Evolutionary conservation across 2,797 vertebrate species (phyloP).

Genomic region (Girardinus metallicus): DNA sequence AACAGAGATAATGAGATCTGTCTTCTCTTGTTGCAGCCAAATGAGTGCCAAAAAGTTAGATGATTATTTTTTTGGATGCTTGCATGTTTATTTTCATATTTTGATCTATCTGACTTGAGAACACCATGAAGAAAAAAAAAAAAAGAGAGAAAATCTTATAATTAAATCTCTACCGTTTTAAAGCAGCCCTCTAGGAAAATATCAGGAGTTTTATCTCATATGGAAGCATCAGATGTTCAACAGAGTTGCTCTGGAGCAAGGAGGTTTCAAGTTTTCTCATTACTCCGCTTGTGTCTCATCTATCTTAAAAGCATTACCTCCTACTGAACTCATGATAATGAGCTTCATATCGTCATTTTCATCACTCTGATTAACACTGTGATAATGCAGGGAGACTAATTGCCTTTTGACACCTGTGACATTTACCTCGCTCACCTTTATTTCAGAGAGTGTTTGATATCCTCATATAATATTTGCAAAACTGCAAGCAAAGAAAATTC

Average conservation of each 20-base stretch:
- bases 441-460: conserved; percentile 66
- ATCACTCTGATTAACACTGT: conserved; percentile 72
- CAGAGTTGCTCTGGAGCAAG: conserved; percentile 50
- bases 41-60: conserved; percentile 61
- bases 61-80: conserved; percentile 60
- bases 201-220: conserved; percentile 62
- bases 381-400: conserved; percentile 76
- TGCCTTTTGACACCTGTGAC: conserved; percentile 81
- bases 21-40: conserved; percentile 63
- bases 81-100: conserved; percentile 68
- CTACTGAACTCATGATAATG: conserved; percentile 69
- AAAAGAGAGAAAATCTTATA: conserved; percentile 38
- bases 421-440: conserved; percentile 65
- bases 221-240: conserved; percentile 65
- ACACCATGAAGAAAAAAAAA: conserved; percentile 14
- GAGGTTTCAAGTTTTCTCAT: conserved; percentile 50
- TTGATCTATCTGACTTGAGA: conserved; percentile 52
- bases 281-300: conserved; percentile 61
- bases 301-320: conserved; percentile 64
- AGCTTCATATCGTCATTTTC: conserved; percentile 60
- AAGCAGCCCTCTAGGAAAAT: conserved; percentile 51
- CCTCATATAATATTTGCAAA: conserved; percentile 58
- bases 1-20: conserved; percentile 73
- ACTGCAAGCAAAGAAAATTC: conserved; percentile 46
- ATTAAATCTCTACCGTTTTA: conserved; percentile 61